Percentiles rank a stretch among this genome's conserved stretches.
These are phyloP conservation scores for Caradrina kadenii DNA, from an alignment of 2,888 invertebrate genomes.

Conservation along the genomic window DNA sequence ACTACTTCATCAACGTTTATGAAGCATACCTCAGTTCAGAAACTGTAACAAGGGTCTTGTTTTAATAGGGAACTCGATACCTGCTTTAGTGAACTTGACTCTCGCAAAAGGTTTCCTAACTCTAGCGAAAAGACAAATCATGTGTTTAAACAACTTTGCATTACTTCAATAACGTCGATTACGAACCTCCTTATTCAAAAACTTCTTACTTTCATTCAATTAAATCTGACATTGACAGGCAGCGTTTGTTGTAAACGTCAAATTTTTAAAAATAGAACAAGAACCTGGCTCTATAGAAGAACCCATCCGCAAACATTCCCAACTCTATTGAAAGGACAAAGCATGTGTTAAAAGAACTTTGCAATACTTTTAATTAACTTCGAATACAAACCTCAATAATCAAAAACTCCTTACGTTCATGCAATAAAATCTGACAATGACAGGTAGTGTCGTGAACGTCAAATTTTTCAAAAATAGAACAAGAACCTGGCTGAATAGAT, in stretches of 20 bases:
- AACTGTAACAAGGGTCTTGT: slow-evolving; percentile 3
- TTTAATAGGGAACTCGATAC: slow-evolving; percentile 20
- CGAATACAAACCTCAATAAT: no score
- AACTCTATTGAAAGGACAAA: no score
- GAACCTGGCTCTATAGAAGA: slow-evolving; percentile 28
- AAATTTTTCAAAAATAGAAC: slow-evolving; percentile 20
- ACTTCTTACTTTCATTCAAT: neutral
- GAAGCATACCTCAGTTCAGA: neutral
- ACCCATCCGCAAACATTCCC: slow-evolving; percentile 24
- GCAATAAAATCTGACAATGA: neutral
- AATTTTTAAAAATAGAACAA: slow-evolving; percentile 18
- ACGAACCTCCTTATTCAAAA: neutral
- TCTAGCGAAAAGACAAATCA: neutral
- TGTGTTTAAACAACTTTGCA: neutral
- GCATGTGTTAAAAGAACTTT: no score
- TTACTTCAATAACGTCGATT: neutral
- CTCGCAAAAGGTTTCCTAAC: neutral
- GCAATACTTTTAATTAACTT: no score
- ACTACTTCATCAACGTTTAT: slow-evolving; percentile 32
- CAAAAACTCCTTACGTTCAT: no score
- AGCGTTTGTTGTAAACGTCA: neutral
- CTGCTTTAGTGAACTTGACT: slow-evolving; percentile 14
- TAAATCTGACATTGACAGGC: neutral
- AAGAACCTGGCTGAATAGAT: slow-evolving; percentile 26
- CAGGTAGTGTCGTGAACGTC: neutral